Base-by-base conservation (phyloP, 2,797 vertebrate genomes). In the Tiaroga cobitis region DNA sequence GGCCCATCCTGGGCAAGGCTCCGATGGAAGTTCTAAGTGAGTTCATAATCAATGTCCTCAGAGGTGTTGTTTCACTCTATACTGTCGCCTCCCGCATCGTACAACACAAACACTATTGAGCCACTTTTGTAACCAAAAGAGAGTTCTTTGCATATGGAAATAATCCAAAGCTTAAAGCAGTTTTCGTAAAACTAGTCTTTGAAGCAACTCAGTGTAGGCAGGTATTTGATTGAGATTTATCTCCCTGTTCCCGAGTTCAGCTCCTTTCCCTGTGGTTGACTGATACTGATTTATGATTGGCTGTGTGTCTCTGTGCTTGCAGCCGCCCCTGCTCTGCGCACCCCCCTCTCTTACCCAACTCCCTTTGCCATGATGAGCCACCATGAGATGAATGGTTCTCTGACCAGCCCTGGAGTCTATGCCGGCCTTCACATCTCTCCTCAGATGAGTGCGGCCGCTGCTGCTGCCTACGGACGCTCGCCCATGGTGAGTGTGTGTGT, bases 281-380 rank as follows among this genome's bases (percentile, higher is more conserved):
- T 54, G 77, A 73, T 81, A 68, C 68, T 85, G 87, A 83, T 88
- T 85, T 82, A 76, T 82, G 73, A 74, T 85, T 92, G 91, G 70
- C 87, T 89, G 34, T 85, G 65, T 87, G 32, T 83, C 68, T 80
- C 34, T 85, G 5, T 81, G 39, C 77, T 39, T 75, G 54, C 59
- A 95, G 93, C 91, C 94, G 96, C 96, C 86, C 97, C 97, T 79
- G 97, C 98, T 88, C 91, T 99, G 88, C 96, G 98, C 77, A 98
- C 98, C 37, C 98, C 98, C 0, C 97, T 99, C 95, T 97, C 98
- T 69, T 99, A 99, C 86, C 98, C 98, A 3, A 93, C 97, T 39
- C 98, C 98, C 0, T 99, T 99, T 90, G 97, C 98, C 70, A 99
- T 99, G 6, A 98, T 99, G 92, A 97, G 98, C 26, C 98, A 99